phyloP scores from a whole-genome alignment of 2,888 invertebrate species.

The Cheilosia scutellata region DNA sequence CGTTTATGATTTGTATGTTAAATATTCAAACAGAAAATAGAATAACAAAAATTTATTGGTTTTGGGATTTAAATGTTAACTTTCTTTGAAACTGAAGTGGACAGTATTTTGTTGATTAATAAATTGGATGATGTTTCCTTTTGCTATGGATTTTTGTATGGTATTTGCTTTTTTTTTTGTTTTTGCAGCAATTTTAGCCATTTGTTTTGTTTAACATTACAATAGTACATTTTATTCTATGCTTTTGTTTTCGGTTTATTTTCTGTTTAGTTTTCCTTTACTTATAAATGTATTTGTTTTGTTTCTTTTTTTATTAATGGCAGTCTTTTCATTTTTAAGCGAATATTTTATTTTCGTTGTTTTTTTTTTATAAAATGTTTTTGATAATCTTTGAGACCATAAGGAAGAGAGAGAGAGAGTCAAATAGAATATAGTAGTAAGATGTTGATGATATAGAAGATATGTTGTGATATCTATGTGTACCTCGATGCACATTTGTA shows the following conservation, averaged over 20 bases:
- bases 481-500: neutral
- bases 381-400: neutral
- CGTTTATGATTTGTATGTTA: slow-evolving; percentile 7
- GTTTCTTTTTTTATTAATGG: slow-evolving; percentile 65
- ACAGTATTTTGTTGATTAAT: slow-evolving; percentile 22
- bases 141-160: slow-evolving; percentile 23
- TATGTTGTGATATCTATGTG: neutral
- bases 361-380: slow-evolving; percentile 34
- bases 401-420: slow-evolving; percentile 3
- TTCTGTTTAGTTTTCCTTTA: slow-evolving; percentile 43
- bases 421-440: neutral
- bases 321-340: slow-evolving; percentile 73
- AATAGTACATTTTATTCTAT: slow-evolving; percentile 63
- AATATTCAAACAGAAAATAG: slow-evolving; percentile 23
- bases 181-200: slow-evolving; percentile 74
- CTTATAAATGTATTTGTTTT: slow-evolving; percentile 75
- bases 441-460: neutral
- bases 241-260: slow-evolving; percentile 43
- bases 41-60: slow-evolving; percentile 2
- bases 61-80: slow-evolving; percentile 12
- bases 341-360: slow-evolving; percentile 43
- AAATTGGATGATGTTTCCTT: slow-evolving; percentile 58
- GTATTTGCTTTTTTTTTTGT: slow-evolving; percentile 18
- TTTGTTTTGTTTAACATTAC: slow-evolving; percentile 59
- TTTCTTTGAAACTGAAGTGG: slow-evolving; percentile 21